Conservation (phyloP, 2,797 vertebrate species). For the Sebastiscus albofasciatus region DNA sequence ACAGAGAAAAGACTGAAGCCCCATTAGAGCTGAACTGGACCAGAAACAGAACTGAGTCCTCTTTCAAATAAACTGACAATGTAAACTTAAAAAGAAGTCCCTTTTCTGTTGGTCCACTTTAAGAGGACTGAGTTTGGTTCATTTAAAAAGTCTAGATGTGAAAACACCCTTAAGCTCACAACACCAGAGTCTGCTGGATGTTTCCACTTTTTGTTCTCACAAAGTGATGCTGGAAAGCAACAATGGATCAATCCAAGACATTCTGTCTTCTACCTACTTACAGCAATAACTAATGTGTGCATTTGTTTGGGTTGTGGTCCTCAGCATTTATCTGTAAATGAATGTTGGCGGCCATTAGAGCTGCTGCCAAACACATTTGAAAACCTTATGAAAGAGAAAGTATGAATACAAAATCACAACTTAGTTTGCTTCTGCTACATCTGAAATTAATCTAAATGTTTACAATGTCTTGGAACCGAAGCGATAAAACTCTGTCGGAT, state of each 20-base stretch:
- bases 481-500: not conserved
- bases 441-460: conserved; percentile 3
- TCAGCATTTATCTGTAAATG: not conserved
- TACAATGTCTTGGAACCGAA: not conserved
- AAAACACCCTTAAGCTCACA: not conserved
- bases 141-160: too few relatives aligned
- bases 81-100: too few relatives aligned
- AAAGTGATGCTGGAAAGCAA: not conserved
- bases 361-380: not conserved
- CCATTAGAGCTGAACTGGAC: too few relatives aligned
- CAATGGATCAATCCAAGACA: not conserved
- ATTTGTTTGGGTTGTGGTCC: not conserved
- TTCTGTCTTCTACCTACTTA: not conserved
- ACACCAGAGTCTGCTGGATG: not conserved
- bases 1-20: too few relatives aligned
- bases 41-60: too few relatives aligned
- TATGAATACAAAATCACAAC: not conserved
- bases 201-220: not conserved
- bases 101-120: too few relatives aligned
- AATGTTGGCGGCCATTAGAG: not conserved
- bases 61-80: too few relatives aligned
- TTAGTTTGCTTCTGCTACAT: not conserved
- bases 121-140: too few relatives aligned
- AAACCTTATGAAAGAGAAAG: not conserved
- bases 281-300: not conserved